Conservation (phyloP, 1,140 invertebrate species). For the Physella acuta region DNA sequence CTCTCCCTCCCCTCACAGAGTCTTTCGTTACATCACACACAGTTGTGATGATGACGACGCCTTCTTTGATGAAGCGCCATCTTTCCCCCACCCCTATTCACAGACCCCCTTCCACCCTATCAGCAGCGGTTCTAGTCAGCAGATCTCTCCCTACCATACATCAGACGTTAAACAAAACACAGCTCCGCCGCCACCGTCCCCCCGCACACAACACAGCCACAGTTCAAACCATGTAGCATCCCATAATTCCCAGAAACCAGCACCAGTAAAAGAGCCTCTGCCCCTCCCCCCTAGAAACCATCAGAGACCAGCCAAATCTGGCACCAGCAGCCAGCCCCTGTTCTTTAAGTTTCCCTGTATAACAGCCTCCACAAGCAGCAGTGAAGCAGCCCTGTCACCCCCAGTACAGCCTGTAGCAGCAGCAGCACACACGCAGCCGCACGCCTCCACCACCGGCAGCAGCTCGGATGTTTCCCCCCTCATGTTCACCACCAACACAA, state of each 20-base stretch:
- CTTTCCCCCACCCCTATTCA: conserved; percentile 18
- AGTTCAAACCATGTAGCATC: not conserved
- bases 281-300: conserved; percentile 14
- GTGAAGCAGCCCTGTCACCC: not conserved
- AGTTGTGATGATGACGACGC: conserved; percentile 18
- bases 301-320: no score
- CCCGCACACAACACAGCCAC: not conserved
- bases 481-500: conserved; percentile 53
- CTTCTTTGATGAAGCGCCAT: conserved; percentile 19
- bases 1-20: conserved; percentile 2
- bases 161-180: not conserved
- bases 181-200: not conserved
- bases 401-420: not conserved
- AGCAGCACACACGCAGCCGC: conserved; percentile 6
- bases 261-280: conserved; percentile 30
- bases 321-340: not conserved
- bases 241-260: not conserved
- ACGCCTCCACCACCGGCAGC: not conserved
- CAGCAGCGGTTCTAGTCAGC: not conserved
- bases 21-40: no score
- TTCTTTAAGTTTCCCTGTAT: conserved; percentile 21
- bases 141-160: not conserved
- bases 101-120: conserved; percentile 20
- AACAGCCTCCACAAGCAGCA: conserved; percentile 14
- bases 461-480: conserved; percentile 41